Base-by-base conservation (phyloP, 2,888 invertebrate species). In the Nebria salina region DNA sequence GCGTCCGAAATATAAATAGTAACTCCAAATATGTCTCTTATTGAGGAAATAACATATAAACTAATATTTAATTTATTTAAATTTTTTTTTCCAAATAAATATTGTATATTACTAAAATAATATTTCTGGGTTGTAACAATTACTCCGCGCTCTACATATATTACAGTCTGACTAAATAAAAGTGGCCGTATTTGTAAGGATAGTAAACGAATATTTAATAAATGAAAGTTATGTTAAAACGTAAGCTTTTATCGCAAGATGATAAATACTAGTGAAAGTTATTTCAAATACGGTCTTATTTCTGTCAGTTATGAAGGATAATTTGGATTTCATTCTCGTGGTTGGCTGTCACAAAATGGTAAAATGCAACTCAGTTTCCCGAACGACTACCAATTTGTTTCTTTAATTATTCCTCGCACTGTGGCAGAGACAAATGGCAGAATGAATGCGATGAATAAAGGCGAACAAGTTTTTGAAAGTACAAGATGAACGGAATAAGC, bases 361-460 rank as follows among this genome's bases (percentile, higher is more conserved):
- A 72, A 64, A 68, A 74, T 78, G 70, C 80, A 80, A 80, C 72
- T 75, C 75, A 54, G 72, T 70, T 68, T 75, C 75, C 15, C 74
- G 80, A 75, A 72, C 80, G 75, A 75, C 75, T 54, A 70, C 66
- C 75, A 80, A 80, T 80, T 80, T 80, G 80, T 80, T 78, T 80
- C 80, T 80, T 75, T 80, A 80, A 80, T 80, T 80, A 80, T 80
- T 80, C 74, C 66, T 64, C 9, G 80, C 20, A 70, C n/a, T 72
- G 80, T 43, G 65, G 75, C 75, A 65, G 72, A 80, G 80, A 80
- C 80, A 80, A 75, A 80, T 80, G 75, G 41, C 25, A 9, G 15
- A 75, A 74, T 41, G 72, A 75, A 75, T 70, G 75, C 65, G 75
- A 54, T 74, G 74, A 78, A 74, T 70, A 75, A 80, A 66, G 73